Evolutionary conservation across 2,797 vertebrate species (phyloP), one percentile per base, ranked within the genome.

Genomic region (Tarsius wallacei): DNA sequence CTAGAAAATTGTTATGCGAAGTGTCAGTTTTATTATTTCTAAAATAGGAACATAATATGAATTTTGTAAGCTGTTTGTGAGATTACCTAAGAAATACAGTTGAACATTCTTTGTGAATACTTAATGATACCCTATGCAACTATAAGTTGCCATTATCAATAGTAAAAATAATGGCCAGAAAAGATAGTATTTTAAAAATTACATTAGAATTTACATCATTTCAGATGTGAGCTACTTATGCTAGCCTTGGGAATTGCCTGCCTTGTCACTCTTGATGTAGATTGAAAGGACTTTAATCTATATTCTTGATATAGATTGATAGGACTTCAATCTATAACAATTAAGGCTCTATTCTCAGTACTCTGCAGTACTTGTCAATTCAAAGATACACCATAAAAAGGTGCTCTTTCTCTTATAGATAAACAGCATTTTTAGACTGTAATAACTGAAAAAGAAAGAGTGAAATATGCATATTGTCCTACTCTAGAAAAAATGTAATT

Each of bases 91-190:
- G 31, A 33, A 85, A 87, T 74, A 49, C 87, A 80, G 77, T 74
- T 84, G 64, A 83, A 80, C 87, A 16, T 93, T 88, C 9, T 57
- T 77, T 51, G 24, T 63, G 49, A 81, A 61, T 19, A 81, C 31
- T 76, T 87, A 87, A 66, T 66, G 77, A 49, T 85, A 77, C 5
- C 21, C 1, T 84, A 28, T 76, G 42, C 4, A 87, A 64, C 42
- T 31, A 51, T 61, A 77, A 31, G 0, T 74, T 83, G 7, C 5
- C 47, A 59, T 88, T 76, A 87, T 71, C 87, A 90, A 77, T 57
- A 87, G 71, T 87, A 26, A 90, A 94, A 92, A 26, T 77, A 94
- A 55, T 73, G 3, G n/a, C 15, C 33, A 70, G 47, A 5, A 74
- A 49, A 61, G 1, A 1, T 64, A 70, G 51, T 31, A 47, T 28